phyloP scores from a whole-genome alignment of 2,888 invertebrate species.

The Drosophila robusta region DNA sequence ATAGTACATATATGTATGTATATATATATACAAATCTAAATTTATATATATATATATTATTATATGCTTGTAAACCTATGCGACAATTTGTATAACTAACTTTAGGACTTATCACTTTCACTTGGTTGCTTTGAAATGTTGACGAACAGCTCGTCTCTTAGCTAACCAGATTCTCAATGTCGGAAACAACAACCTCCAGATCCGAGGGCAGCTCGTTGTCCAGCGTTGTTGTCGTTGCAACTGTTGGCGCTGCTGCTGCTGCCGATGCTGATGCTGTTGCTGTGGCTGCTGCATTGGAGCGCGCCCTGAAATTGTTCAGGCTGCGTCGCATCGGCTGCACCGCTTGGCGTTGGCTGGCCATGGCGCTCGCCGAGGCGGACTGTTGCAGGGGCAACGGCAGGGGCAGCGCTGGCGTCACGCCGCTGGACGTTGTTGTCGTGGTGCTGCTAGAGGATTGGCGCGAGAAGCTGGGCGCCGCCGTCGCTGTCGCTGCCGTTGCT shows the following conservation, averaged over 20 bases:
- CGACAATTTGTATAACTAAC: constrained; percentile 80
- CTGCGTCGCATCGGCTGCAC: constrained; percentile 42
- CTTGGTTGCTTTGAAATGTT: constrained; percentile 71
- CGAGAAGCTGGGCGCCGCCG: constrained; percentile 60
- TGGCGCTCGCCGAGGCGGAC: constrained; percentile 66
- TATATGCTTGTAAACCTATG: constrained; percentile 70
- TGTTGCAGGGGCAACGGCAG: constrained; percentile 56
- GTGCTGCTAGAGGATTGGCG: constrained; percentile 74
- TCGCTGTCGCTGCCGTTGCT: constrained; percentile 37
- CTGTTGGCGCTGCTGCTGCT: constrained; percentile 2
- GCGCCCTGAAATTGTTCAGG: constrained; percentile 65
- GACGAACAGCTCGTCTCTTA: constrained; percentile 65
- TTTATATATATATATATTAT: constrained; percentile 32
- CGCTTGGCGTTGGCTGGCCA: constrained; percentile 58
- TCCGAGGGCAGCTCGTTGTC: constrained; percentile 83
- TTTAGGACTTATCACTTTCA: constrained; percentile 82
- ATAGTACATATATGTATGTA: constrained; percentile 68
- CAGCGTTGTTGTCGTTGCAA: constrained; percentile 39
- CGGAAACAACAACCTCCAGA: constrained; percentile 84
- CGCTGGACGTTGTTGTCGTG: constrained; percentile 60
- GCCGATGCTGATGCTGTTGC: constrained; percentile 16
- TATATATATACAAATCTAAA: constrained; percentile 59
- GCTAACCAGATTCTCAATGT: constrained; percentile 85
- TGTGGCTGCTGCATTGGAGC: constrained; percentile 37
- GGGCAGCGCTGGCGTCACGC: constrained; percentile 26